These are phyloP conservation scores for Tyria jacobaeae DNA, from an alignment of 2,888 invertebrate genomes.

Conservation along the genomic window DNA sequence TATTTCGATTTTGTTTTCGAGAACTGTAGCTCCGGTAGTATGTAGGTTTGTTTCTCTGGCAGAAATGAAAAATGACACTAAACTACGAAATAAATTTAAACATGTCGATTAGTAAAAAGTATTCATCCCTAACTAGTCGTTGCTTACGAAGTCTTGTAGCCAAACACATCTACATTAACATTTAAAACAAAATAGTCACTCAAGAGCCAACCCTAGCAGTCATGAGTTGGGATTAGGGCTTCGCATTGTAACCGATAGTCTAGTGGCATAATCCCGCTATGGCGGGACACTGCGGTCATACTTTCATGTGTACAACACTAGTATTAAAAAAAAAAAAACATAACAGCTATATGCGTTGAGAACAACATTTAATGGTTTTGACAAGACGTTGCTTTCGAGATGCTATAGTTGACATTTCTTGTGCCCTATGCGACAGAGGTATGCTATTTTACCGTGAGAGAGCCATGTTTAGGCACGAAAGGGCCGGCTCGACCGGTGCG, in stretches of 20 bases:
- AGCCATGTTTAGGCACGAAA: no score
- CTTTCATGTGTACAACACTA: slow-evolving; percentile 10
- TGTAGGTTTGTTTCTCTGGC: no score
- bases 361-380: slow-evolving; percentile 13
- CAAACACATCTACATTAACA: background rate
- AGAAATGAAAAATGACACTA: no score
- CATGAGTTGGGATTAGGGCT: slow-evolving; percentile 49
- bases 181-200: background rate
- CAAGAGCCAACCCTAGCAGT: slow-evolving; percentile 22
- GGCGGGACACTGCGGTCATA: slow-evolving; percentile 38
- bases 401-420: background rate
- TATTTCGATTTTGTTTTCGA: no score
- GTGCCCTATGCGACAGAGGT: background rate
- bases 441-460: no score
- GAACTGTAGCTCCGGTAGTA: no score
- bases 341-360: slow-evolving; percentile 1
- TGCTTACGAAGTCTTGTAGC: background rate
- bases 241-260: slow-evolving; percentile 52
- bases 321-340: slow-evolving; percentile 12
- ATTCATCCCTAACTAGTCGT: background rate
- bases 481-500: no score
- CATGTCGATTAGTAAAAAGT: no score
- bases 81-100: no score
- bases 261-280: slow-evolving; percentile 46
- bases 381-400: background rate